phyloP scores from a whole-genome alignment of 2,888 invertebrate genomes.

The Andrena bucephala region DNA sequence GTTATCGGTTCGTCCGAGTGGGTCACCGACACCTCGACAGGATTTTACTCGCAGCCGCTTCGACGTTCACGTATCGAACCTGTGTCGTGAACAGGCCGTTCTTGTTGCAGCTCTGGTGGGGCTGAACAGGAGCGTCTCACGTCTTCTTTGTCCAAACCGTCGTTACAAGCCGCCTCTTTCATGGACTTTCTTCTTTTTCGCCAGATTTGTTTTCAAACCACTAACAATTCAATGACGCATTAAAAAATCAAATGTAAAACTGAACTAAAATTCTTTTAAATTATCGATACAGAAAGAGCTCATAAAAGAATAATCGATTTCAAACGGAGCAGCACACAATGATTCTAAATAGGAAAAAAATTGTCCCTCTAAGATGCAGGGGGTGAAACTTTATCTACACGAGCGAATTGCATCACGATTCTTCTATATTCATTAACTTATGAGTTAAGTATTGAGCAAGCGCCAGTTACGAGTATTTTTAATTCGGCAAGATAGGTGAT shows the following conservation, averaged over 20 bases:
- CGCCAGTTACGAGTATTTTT: not conserved
- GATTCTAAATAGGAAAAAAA: no score
- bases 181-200: not conserved
- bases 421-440: not conserved
- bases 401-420: no score
- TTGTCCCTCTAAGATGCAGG: no score
- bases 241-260: not conserved
- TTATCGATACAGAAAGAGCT: not conserved
- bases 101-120: constrained; percentile 65
- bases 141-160: not conserved
- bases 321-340: no score
- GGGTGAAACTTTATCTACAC: no score
- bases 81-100: constrained; percentile 55
- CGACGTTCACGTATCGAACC: constrained; percentile 58
- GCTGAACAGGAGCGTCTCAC: constrained; percentile 64
- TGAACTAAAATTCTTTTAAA: not conserved
- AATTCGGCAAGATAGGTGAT: not conserved
- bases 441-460: not conserved
- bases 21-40: constrained; percentile 80
- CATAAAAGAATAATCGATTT: not conserved
- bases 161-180: not conserved
- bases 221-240: not conserved
- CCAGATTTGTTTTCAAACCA: not conserved
- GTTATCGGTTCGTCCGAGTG: constrained; percentile 83
- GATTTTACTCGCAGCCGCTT: constrained; percentile 65